Conservation (phyloP, 2,797 vertebrate genomes). For the Allobates femoralis region DNA sequence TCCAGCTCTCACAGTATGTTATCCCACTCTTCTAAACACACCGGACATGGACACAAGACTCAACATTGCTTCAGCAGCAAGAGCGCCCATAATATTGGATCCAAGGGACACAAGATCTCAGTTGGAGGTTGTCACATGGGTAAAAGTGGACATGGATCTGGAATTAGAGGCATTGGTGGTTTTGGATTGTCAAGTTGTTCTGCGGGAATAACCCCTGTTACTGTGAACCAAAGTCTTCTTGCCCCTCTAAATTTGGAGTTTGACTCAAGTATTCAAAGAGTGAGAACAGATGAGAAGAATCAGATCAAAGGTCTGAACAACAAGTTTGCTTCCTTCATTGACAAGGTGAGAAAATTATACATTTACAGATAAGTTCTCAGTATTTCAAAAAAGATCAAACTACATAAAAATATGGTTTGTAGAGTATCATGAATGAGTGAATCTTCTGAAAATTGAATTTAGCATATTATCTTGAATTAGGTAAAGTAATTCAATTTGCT, state of each 20-base stretch:
- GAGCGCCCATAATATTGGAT: conserved; percentile 32
- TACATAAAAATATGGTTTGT: no score
- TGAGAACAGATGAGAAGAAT: conserved; percentile 84
- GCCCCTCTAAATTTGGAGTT: conserved; percentile 82
- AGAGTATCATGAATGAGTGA: no score
- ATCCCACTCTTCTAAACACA: conserved; percentile 16
- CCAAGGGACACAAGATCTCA: conserved; percentile 41
- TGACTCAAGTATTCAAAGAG: conserved; percentile 78
- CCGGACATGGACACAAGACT: not conserved
- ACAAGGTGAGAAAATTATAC: conserved; percentile 77
- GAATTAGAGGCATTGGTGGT: conserved; percentile 14
- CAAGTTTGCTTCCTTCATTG: conserved; percentile 87
- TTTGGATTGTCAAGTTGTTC: conserved; percentile 31
- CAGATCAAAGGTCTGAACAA: conserved; percentile 89
- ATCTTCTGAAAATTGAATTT: no score
- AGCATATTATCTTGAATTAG: no score
- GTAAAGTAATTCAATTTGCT: no score
- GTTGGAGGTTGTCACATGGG: conserved; percentile 33
- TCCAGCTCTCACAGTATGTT: conserved; percentile 12
- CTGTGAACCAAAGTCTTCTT: conserved; percentile 81
- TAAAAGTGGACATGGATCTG: conserved; percentile 40
- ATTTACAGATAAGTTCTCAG: not conserved
- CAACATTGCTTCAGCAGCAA: conserved; percentile 38
- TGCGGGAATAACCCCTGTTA: conserved; percentile 70
- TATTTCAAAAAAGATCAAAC: no score